phyloP scores from a whole-genome alignment of 2,888 invertebrate genomes.

The Helicoverpa assulta region DNA sequence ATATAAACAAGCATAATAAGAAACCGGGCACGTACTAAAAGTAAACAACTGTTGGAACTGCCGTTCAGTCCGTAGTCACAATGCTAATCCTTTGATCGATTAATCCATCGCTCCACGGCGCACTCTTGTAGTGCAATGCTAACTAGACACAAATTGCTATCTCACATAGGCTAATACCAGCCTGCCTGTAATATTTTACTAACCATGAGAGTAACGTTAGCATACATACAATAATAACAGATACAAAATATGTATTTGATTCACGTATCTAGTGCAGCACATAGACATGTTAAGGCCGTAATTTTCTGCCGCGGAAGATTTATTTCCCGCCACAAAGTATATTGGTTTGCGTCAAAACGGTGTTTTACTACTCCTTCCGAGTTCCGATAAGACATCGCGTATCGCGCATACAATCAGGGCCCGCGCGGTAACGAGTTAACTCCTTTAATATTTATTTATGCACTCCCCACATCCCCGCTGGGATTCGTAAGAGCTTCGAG shows the following conservation, averaged over 20 bases:
- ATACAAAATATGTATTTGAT: background rate
- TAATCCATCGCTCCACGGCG: constrained; percentile 27
- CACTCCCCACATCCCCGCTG: constrained; percentile 39
- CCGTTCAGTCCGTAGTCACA: constrained; percentile 13
- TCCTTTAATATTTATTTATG: constrained; percentile 55
- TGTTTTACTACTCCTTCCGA: constrained; percentile 69
- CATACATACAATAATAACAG: background rate
- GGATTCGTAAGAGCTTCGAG: constrained; percentile 43
- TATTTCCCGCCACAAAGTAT: constrained; percentile 65
- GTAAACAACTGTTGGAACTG: background rate
- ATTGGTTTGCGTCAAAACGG: constrained; percentile 59
- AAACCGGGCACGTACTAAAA: background rate
- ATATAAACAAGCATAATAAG: background rate
- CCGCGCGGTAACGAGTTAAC: constrained; percentile 43
- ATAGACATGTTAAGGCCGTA: constrained; percentile 27
- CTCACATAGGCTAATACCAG: background rate
- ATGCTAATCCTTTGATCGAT: constrained; percentile 14
- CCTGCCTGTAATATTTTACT: too few relatives aligned
- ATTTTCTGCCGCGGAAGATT: constrained; percentile 53
- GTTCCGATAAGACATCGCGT: constrained; percentile 68
- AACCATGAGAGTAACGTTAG: background rate
- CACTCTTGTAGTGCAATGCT: constrained; percentile 18
- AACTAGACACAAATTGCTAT: background rate
- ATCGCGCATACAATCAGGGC: constrained; percentile 30
- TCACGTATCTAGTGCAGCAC: background rate